These are phyloP conservation scores for Calliopum simillimum DNA, from an alignment of 2,888 invertebrate genomes.

Conservation along the genomic window DNA sequence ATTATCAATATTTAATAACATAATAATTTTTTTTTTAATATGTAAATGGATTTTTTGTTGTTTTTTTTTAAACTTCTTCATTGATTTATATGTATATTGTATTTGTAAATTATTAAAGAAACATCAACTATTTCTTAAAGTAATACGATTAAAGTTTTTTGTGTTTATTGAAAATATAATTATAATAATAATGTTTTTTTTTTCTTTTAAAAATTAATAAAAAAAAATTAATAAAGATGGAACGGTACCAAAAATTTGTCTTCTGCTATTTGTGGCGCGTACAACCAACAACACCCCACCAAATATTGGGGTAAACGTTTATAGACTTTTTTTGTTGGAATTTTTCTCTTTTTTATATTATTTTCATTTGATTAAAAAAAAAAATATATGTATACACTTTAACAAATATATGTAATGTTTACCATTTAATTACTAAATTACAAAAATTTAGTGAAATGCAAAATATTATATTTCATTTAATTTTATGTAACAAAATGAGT, in stretches of 20 bases:
- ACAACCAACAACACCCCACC: not conserved
- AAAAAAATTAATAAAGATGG: slow-evolving; percentile 33
- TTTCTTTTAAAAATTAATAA: slow-evolving; percentile 38
- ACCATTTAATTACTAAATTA: slow-evolving; percentile 38
- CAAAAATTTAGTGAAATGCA: slow-evolving; percentile 40
- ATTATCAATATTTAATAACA: slow-evolving; percentile 41
- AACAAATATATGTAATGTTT: slow-evolving; percentile 28
- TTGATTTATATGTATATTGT: slow-evolving; percentile 33
- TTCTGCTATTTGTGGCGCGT: not conserved
- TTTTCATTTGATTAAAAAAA: slow-evolving; percentile 12
- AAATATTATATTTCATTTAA: slow-evolving; percentile 36
- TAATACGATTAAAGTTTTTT: slow-evolving; percentile 37
- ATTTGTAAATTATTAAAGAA: slow-evolving; percentile 44
- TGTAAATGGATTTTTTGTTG: slow-evolving; percentile 39
- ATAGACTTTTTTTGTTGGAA: not conserved
- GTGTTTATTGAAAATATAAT: slow-evolving; percentile 41
- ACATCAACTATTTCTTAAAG: slow-evolving; percentile 51
- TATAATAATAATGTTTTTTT: slow-evolving; percentile 44
- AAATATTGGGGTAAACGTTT: not conserved
- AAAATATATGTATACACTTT: slow-evolving; percentile 40
- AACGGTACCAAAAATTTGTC: slow-evolving; percentile 16
- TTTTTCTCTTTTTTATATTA: slow-evolving; percentile 10
- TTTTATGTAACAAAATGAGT: slow-evolving; percentile 34
- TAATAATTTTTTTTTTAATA: slow-evolving; percentile 35
- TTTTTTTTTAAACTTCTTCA: slow-evolving; percentile 13